Conservation (phyloP, 2,113 vertebrate species). For the Rhegmatorhina hoffmannsi region DNA sequence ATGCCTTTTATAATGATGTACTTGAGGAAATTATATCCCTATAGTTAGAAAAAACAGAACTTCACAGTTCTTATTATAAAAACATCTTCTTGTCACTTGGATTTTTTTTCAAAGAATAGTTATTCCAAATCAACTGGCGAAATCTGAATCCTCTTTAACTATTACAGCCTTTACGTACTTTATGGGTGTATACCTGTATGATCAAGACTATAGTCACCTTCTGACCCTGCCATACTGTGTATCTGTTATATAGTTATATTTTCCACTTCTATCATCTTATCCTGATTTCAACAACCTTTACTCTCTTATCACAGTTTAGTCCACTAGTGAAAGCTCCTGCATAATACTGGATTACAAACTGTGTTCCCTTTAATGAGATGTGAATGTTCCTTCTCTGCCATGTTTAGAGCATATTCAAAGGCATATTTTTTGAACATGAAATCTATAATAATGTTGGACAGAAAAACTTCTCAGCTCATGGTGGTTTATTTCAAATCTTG, state of each 20-base stretch:
- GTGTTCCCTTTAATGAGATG: not conserved
- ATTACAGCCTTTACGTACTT: not conserved
- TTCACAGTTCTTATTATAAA: not conserved
- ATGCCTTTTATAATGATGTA: rapidly evolving
- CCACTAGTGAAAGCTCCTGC: not conserved
- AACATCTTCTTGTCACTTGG: not conserved
- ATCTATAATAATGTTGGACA: not conserved
- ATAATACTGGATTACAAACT: not conserved
- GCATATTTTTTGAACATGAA: not conserved
- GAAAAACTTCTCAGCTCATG: not conserved
- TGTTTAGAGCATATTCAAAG: not conserved
- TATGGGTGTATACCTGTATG: not conserved
- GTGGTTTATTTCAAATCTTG: not conserved
- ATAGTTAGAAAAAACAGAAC: not conserved
- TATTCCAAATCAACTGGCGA: not conserved
- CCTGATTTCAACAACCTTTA: not conserved
- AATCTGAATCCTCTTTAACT: not conserved
- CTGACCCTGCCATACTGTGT: not conserved
- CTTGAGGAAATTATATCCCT: not conserved
- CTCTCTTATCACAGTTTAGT: not conserved
- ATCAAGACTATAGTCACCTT: not conserved
- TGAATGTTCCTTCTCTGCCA: not conserved
- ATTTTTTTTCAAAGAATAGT: not conserved
- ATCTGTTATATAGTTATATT: not conserved
- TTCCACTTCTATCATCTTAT: not conserved